Evolutionary conservation across 2,113 vertebrate species (phyloP), one percentile per base, ranked within the genome.

Genomic region (Gymnocephalus cernua): DNA sequence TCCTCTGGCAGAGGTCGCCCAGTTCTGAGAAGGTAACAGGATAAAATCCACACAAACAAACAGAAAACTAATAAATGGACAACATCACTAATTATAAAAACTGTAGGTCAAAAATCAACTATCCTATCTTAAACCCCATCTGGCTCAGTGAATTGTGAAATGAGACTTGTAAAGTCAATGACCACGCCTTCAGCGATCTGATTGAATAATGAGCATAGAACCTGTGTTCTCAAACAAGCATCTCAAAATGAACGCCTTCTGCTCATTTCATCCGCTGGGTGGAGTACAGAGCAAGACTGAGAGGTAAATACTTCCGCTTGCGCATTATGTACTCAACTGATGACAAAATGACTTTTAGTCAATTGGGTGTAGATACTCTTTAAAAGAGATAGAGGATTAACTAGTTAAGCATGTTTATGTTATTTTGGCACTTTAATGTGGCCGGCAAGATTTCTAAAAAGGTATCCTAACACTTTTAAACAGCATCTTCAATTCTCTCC

Each of bases 401-500:
- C n/a, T 54, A 23, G 53, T 18, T 57, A 18, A 13, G 8, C 5
- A 27, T 45, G 15, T 29, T 38, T 50, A 10, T 56, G 2, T 66
- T 58, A 18, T 54, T 74, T 82, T 81, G 78, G 78, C 82, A 81
- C 78, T 81, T 78, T 38, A 48, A 71, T 79, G 21, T 72, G 54
- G 10, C 45, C 32, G 62, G 56, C 2, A 63, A 45, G 23, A 3
- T 44, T 59, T 21, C 18, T 32, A n/a, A 27, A 69, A 16, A 73
- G 3, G 19, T 15, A 51, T 68, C 6, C 23, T 18, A 51, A 74
- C 27, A 65, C n/a, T n/a, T 8, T 18, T 47, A 11, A 48, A 11
- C 14, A 18, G 23, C 23, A 0, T 19, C 64, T 27, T 27, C 15
- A 19, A 32, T 16, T 18, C 51, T 47, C 47, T 53, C 38, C 9